Conservation (phyloP, 2,113 vertebrate genomes). For the Festucalex cinctus region DNA sequence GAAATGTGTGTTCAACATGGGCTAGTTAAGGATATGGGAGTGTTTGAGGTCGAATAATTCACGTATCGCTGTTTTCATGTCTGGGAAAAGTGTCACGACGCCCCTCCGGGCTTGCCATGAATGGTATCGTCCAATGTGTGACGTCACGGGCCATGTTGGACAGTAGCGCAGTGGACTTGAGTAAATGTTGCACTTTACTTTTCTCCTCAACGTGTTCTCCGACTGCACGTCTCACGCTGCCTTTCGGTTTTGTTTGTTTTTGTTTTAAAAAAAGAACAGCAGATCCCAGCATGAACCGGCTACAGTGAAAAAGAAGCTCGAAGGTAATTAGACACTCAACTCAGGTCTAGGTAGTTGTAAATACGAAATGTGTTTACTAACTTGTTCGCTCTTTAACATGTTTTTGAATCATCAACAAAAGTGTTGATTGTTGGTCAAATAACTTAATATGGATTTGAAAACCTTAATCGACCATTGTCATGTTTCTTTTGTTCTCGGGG, state of each 20-base stretch:
- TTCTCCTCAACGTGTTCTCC: slow-evolving; percentile 20
- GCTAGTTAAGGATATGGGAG: too few relatives aligned
- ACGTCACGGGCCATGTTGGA: slow-evolving; percentile 57
- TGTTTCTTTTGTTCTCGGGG: not conserved
- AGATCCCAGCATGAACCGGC: slow-evolving; percentile 28
- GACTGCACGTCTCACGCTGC: slow-evolving; percentile 7
- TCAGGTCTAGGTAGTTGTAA: not conserved
- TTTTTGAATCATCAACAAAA: too few relatives aligned
- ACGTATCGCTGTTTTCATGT: not conserved
- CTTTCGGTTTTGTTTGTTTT: slow-evolving; percentile 6
- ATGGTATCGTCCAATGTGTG: slow-evolving; percentile 34
- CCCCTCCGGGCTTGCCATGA: slow-evolving; percentile 3
- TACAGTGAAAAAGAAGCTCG: slow-evolving; percentile 22
- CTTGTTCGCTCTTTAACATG: not conserved
- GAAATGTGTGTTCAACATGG: not conserved
- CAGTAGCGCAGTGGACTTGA: slow-evolving; percentile 36
- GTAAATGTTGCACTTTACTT: slow-evolving; percentile 46
- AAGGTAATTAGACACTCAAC: not conserved
- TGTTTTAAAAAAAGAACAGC: not conserved
- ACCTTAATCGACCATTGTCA: not conserved
- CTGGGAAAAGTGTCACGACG: not conserved
- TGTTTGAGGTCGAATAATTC: not conserved
- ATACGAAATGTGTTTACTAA: not conserved
- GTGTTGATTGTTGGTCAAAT: not conserved
- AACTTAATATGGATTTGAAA: not conserved